Base-by-base conservation (phyloP, 2,888 invertebrate species). In the Neuroscelio doddi region DNA sequence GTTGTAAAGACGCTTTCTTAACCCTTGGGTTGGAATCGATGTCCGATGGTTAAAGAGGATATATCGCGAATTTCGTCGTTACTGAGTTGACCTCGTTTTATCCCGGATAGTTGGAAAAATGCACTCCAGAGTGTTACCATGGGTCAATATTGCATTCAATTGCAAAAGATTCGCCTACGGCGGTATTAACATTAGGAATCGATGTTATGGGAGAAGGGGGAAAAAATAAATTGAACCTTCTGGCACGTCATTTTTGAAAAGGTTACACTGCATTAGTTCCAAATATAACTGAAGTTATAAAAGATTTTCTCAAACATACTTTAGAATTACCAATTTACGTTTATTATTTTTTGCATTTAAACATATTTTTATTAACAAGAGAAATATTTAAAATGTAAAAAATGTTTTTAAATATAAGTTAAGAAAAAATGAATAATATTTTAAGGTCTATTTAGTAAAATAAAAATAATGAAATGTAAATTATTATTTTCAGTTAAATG, bases 221-320 rank as follows among this genome's bases (percentile, higher is more conserved):
- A 53, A 21, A 17, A 24, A 15, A n/a, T n/a, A 39, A 27, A 44
- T 61, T 44, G 53, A 34, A 61, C 47, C 53, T 42, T 52, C 45
- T 41, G 41, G 59, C 61, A 53, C 61, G 34, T 59, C 41, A 52
- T 52, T 52, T 59, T 36, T 29, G 46, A 47, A 52, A 59, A 39
- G 47, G 32, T 52, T 61, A 39, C 30, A 21, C 12, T 42, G 41
- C 15, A 32, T 46, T 16, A 12, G 39, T 34, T 52, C 52, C 45
- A 59, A 34, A 41, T 52, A n/a, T n/a, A n/a, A n/a, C n/a, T n/a
- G n/a, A n/a, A n/a, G n/a, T n/a, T n/a, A n/a, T n/a, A n/a, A n/a
- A n/a, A n/a, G n/a, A n/a, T n/a, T n/a, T n/a, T n/a, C n/a, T n/a
- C n/a, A n/a, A n/a, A n/a, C n/a, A n/a, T n/a, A n/a, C n/a, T n/a